These are phyloP conservation scores for Phrynocephalus guinanensis DNA, from an alignment of 2,797 vertebrate genomes.

Conservation along the genomic window DNA sequence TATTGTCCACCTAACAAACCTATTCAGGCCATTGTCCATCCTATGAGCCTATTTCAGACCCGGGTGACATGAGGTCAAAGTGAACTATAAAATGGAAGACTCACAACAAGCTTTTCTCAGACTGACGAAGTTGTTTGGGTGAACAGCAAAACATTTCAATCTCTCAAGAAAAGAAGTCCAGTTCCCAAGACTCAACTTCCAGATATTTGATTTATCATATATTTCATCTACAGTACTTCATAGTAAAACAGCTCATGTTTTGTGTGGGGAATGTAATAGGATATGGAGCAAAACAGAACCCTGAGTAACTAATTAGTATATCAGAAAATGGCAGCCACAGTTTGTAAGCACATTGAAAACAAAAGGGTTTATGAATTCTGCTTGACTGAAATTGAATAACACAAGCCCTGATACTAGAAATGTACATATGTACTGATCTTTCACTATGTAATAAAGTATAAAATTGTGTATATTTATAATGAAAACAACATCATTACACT, in stretches of 20 bases:
- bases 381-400: neutral
- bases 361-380: conserved; percentile 42
- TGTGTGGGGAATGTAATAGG: conserved; percentile 50
- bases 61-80: too few species aligned
- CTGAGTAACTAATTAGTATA: conserved; percentile 44
- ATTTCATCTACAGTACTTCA: conserved; percentile 34
- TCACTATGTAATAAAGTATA: neutral
- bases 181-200: too few species aligned
- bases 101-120: too few species aligned
- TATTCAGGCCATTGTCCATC: too few species aligned
- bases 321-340: conserved; percentile 35
- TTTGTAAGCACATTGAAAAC: conserved; percentile 22
- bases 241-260: conserved; percentile 38
- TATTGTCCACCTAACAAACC: too few species aligned
- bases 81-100: too few species aligned
- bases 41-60: too few species aligned
- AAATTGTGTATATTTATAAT: too few species aligned
- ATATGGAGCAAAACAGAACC: conserved; percentile 35
- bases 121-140: too few species aligned
- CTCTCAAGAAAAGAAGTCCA: too few species aligned
- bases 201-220: conserved; percentile 27
- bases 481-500: neutral
- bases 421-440: too few species aligned
- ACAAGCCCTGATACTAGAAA: neutral
- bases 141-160: too few species aligned